Evolutionary conservation across 2,888 invertebrate genomes (phyloP), one percentile per base, ranked within the genome.

Genomic region (Hypselothyrea guttata): DNA sequence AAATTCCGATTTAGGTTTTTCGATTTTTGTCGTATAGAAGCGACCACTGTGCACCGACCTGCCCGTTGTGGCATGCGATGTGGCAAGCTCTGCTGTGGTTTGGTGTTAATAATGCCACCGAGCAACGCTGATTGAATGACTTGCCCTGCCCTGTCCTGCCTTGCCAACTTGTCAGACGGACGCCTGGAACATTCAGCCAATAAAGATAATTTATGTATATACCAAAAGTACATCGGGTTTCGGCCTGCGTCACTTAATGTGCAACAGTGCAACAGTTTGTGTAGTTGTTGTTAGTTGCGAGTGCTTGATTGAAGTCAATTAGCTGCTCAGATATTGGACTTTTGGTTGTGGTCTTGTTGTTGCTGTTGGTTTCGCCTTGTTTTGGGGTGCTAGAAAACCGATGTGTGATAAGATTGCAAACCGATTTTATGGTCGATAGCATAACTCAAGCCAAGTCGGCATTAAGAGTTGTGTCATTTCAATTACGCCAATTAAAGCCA

Each of bases 151-250:
- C 30, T 42, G 7, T 22, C 31, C 22, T 30, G 15, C 38, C 40
- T 42, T 61, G 63, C 51, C 46, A 54, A 51, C 46, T 52, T 61
- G 67, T 44, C 71, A 55, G 59, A 40, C 41, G 48, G 37, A 41
- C 45, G 38, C 33, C 60, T 47, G 65, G 65, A 53, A 65, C 53
- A 61, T 27, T 47, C 49, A 57, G 71, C 75, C 83, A 84, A 77
- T 84, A 82, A 77, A 84, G 66, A 79, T 79, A 78, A 84, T 82
- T 79, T 84, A 79, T 84, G 79, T 75, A 67, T 59, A 68, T 66
- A 59, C 62, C 66, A 60, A 67, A 72, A 70, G 61, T 65, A 58
- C 57, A 75, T 65, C 57, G 60, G 64, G 52, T 37, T 55, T 35
- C 9, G 37, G 38, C 22, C 67, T 57, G 60, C 49, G 49, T 75